phyloP scores from a whole-genome alignment of 2,797 vertebrate genomes.

The Aotus griseimembra region DNA sequence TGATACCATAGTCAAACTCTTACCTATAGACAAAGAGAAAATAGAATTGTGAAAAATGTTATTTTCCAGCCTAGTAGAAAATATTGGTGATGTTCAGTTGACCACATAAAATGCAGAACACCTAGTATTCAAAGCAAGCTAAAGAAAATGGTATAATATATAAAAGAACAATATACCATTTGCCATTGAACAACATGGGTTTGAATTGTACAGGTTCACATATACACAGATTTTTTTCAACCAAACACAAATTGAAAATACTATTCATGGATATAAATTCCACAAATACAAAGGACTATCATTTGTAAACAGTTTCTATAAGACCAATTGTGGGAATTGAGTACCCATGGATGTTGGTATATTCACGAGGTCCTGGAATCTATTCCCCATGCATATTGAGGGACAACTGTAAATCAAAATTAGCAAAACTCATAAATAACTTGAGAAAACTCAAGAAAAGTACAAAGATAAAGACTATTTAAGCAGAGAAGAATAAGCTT shows the following conservation, averaged over 20 bases:
- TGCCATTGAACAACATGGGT: background rate
- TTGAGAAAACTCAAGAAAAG: background rate
- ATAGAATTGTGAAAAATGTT: background rate
- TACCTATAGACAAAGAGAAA: background rate
- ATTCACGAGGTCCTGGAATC: background rate
- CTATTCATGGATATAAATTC: background rate
- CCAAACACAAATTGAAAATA: background rate
- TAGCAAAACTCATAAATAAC: background rate
- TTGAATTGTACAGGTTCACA: background rate
- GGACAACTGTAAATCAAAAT: background rate
- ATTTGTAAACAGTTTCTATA: background rate
- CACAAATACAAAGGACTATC: background rate
- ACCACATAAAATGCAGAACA: background rate
- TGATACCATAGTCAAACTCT: background rate
- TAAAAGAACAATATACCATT: background rate
- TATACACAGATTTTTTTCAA: background rate
- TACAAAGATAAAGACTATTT: background rate
- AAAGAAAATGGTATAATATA: background rate
- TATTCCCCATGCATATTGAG: background rate
- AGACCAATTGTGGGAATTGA: background rate
- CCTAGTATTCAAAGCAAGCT: background rate
- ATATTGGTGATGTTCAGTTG: background rate
- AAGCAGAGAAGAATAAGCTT: background rate
- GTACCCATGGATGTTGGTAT: background rate
- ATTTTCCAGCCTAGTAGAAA: background rate